A percentile compares a stretch with the other conserved stretches of the same genome.
Evolutionary conservation across 1,140 invertebrate species (phyloP).

Genomic region (Phocides pigmalion): DNA sequence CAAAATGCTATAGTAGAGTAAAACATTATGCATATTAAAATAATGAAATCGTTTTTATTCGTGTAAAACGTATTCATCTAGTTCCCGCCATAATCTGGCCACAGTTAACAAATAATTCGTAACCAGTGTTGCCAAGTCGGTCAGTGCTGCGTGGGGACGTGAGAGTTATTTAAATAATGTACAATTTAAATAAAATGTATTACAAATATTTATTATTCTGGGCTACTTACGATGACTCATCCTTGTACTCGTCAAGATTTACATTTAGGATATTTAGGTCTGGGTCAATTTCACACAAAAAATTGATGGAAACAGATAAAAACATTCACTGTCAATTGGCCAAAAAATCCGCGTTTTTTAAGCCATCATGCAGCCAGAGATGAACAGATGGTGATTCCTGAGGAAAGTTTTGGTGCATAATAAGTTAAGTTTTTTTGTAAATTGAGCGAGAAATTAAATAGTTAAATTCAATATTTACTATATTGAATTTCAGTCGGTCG

Average conservation of each 20-base stretch:
- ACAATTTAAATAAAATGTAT: slow-evolving; percentile 12
- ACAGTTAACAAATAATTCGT: slow-evolving; percentile 14
- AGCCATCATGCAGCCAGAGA: no score
- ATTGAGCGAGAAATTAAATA: no score
- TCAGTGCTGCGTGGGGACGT: slow-evolving; percentile 13
- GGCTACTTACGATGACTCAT: slow-evolving; percentile 10
- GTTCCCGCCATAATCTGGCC: slow-evolving; percentile 9
- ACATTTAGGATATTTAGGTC: slow-evolving; percentile 14
- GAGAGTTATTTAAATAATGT: slow-evolving; percentile 17
- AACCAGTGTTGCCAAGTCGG: slow-evolving; percentile 22
- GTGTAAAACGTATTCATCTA: not conserved
- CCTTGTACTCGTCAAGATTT: slow-evolving; percentile 14
- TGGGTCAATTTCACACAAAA: slow-evolving; percentile 1
- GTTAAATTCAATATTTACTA: no score
- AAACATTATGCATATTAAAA: no score
- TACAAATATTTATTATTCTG: slow-evolving; percentile 11
- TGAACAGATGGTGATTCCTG: no score
- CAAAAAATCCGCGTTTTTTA: no score
- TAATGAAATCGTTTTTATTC: no score
- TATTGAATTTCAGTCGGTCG: no score
- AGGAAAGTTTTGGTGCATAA: no score
- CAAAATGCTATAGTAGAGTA: no score
- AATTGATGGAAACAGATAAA: not conserved
- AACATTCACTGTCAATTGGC: no score
- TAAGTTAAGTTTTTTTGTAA: no score